Evolutionary conservation across 2,888 invertebrate species (phyloP).

Genomic region (Eretmocerus hayati): DNA sequence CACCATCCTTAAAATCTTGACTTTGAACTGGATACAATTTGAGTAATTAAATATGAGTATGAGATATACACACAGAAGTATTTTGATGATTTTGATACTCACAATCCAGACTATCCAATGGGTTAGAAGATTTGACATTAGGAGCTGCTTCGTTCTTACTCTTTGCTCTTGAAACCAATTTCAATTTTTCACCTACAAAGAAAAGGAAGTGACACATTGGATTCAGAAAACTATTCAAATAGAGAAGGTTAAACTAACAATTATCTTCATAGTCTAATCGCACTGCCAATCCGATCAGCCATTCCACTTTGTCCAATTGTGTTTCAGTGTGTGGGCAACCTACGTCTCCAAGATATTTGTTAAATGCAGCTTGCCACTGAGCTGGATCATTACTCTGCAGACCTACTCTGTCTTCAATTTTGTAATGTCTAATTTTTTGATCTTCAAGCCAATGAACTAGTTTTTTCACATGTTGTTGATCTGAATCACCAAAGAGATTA

Average conservation of each 20-base stretch:
- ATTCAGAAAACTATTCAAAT: constrained; percentile 1
- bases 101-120: constrained; percentile 82
- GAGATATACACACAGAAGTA: not conserved
- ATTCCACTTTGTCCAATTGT: constrained; percentile 68
- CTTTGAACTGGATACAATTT: constrained; percentile 61
- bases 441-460: constrained; percentile 88
- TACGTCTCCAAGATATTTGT: constrained; percentile 67
- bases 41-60: not conserved
- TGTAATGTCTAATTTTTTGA: constrained; percentile 83
- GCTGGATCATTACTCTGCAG: constrained; percentile 62
- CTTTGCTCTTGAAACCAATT: constrained; percentile 58
- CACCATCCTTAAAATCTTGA: constrained; percentile 75
- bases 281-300: constrained; percentile 79
- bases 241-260: constrained; percentile 54
- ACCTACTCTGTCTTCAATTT: constrained; percentile 69
- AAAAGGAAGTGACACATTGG: constrained; percentile 8
- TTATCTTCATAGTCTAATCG: constrained; percentile 77
- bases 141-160: constrained; percentile 58
- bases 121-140: constrained; percentile 70
- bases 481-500: constrained; percentile 53
- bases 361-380: constrained; percentile 66
- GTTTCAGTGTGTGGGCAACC: constrained; percentile 63
- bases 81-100: constrained; percentile 43
- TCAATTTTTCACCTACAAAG: constrained; percentile 62
- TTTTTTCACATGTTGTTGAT: constrained; percentile 71